Conservation (phyloP, 2,888 invertebrate genomes). For the Meta bourneti region DNA sequence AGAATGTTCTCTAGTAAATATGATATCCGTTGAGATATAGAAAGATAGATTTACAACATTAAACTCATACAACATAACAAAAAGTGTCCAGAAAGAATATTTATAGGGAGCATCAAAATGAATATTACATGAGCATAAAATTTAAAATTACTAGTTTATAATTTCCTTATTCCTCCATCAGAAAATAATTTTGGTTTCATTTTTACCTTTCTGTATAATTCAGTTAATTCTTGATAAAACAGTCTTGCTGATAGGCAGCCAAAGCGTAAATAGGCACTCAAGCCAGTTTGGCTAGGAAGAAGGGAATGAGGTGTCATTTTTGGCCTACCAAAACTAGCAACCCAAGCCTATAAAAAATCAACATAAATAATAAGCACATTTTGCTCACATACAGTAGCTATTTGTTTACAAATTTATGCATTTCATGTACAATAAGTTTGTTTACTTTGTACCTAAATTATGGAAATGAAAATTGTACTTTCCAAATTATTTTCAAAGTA, state of each 20-base stretch:
- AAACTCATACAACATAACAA: no score
- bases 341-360: conserved; percentile 88
- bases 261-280: conserved; percentile 92
- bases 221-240: conserved; percentile 90
- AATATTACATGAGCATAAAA: not conserved
- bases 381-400: not conserved
- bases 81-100: no score
- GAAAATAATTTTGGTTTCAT: not conserved
- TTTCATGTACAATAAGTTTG: not conserved
- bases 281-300: conserved; percentile 88
- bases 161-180: no score
- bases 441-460: not conserved
- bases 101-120: no score
- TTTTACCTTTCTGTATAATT: conserved; percentile 84
- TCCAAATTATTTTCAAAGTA: no score
- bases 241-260: conserved; percentile 91
- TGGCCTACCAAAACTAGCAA: conserved; percentile 92
- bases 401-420: not conserved
- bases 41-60: no score
- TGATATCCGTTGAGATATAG: no score
- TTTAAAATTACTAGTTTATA: not conserved
- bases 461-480: not conserved
- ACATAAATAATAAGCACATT: not conserved
- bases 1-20: no score
- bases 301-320: conserved; percentile 94